Evolutionary conservation across 2,888 invertebrate genomes (phyloP), one percentile per base, ranked within the genome.

Genomic region (Luffia ferchaultella): DNA sequence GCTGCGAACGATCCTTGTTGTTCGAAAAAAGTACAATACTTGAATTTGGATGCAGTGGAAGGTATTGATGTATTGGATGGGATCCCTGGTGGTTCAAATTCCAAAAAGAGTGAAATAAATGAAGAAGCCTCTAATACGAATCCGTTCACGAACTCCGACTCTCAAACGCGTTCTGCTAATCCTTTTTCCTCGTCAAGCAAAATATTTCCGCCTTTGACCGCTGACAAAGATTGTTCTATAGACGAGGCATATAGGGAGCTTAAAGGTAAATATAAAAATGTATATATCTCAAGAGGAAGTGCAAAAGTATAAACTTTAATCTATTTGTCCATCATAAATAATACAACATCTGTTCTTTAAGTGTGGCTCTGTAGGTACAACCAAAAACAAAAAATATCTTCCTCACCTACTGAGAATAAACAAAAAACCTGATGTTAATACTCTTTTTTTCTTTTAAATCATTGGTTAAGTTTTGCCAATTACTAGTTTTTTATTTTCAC

Each of bases 61-160:
- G 64, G 63, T 0, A 57, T 63, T 0, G 70, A 71, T 5, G 64
- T 70, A 0, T 67, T 64, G 30, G 75, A 76, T 40, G 73, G 70
- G 30, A 0, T 41, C 46, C 0, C 65, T 61, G 16, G 50, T 54
- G 0, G n/a, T n/a, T n/a, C n/a, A n/a, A 30, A 12, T 30, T 7
- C 30, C 3, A 3, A 30, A 3, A 30, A 30, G 12, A 30, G 30
- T 12, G 30, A 30, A 7, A 30, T 7, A 12, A 30, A 12, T 30
- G 30, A 7, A 30, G 30, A 30, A 3, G 30, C 30, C 12, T 30
- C 3, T 12, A 67, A 65, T 17, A 74, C 69, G 0, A 78, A 79
- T 40, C 75, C 77, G 0, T 77, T 77, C 47, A 62, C 57, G 1
- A 63, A 41, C 0, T 49, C 64, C 0, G 62, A 60, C 0, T 54